phyloP scores from a whole-genome alignment of 2,113 vertebrate species.

The Prunella himalayana region DNA sequence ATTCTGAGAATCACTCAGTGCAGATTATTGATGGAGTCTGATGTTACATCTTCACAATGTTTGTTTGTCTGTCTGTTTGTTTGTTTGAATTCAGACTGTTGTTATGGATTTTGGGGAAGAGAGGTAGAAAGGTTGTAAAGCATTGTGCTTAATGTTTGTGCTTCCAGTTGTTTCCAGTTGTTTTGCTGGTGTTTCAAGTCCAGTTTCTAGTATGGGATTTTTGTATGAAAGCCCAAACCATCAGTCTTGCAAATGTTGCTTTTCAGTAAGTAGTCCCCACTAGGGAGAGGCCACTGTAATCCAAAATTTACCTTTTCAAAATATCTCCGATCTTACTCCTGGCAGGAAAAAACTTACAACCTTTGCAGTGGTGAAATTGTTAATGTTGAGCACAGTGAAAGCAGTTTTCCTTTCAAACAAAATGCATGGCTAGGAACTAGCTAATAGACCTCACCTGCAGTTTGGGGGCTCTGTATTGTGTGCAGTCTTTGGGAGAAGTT shows the following conservation, averaged over 20 bases:
- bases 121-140: not conserved
- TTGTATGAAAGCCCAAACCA: not conserved
- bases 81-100: not conserved
- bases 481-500: not conserved
- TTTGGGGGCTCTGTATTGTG: not conserved
- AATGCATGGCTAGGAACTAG: not conserved
- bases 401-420: slow-evolving; percentile 38
- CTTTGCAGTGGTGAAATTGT: not conserved
- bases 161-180: not conserved
- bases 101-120: not conserved
- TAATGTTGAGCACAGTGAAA: not conserved
- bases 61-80: not conserved
- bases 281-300: slow-evolving; percentile 16
- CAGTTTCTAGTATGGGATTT: not conserved
- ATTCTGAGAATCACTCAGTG: not conserved
- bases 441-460: not conserved
- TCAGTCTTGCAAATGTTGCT: slow-evolving; percentile 39
- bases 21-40: not conserved
- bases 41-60: not conserved
- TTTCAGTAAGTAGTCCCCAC: not conserved
- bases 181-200: slow-evolving; percentile 28
- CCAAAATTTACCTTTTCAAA: slow-evolving; percentile 37
- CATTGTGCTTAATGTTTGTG: not conserved
- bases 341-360: not conserved
- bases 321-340: not conserved